Conservation (phyloP, 2,888 invertebrate genomes). For the Acholoe squamosa region DNA sequence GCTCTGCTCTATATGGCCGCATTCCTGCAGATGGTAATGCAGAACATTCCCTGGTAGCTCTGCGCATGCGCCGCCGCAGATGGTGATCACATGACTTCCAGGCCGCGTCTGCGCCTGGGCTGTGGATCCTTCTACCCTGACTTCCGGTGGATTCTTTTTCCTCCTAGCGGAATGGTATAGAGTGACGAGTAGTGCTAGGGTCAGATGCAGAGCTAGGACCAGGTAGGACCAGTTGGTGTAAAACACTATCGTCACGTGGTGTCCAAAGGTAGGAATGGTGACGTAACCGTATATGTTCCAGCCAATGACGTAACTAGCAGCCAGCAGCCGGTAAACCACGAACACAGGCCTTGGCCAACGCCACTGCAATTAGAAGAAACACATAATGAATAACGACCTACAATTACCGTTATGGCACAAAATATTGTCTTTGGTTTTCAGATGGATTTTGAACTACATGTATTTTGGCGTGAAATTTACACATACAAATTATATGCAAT, state of each 20-base stretch:
- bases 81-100: constrained; percentile 58
- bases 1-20: not conserved
- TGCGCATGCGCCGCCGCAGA: constrained; percentile 31
- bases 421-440: too few species aligned
- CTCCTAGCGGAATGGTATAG: constrained; percentile 19
- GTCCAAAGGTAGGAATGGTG: constrained; percentile 35
- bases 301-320: constrained; percentile 52
- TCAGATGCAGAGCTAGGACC: constrained; percentile 60
- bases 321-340: constrained; percentile 57
- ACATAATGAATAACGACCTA: constrained; percentile 9
- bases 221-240: constrained; percentile 63
- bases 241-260: constrained; percentile 45
- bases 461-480: too few species aligned
- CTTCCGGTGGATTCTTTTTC: not conserved
- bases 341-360: constrained; percentile 56
- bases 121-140: not conserved
- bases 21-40: constrained; percentile 42
- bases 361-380: constrained; percentile 58
- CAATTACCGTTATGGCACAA: too few species aligned
- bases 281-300: constrained; percentile 57
- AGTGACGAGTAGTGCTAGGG: constrained; percentile 55
- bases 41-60: constrained; percentile 17
- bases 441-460: too few species aligned
- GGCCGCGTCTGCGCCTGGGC: not conserved
- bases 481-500: too few species aligned